phyloP scores from a whole-genome alignment of 2,888 invertebrate species.

The Polyploca ridens region DNA sequence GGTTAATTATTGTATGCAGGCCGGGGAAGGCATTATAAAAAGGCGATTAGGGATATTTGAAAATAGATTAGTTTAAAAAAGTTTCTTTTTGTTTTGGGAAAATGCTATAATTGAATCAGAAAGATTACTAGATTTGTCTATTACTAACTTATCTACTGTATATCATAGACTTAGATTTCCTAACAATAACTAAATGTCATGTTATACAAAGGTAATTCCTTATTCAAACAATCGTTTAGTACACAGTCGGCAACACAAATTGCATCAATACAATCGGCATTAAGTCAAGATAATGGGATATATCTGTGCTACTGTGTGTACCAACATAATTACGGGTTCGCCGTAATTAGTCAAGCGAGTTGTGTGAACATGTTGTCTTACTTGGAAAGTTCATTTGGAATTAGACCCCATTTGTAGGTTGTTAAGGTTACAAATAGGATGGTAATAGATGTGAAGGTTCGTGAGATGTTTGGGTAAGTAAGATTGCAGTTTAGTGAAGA shows the following conservation, averaged over 20 bases:
- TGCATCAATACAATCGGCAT: not conserved
- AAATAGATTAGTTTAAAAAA: too few species aligned
- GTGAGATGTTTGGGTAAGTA: not conserved
- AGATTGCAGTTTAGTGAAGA: not conserved
- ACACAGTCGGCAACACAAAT: conserved; percentile 8
- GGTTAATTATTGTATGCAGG: too few species aligned
- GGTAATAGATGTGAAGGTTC: not conserved
- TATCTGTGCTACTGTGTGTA: conserved; percentile 1
- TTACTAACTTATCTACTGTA: too few species aligned
- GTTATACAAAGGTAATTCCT: not conserved
- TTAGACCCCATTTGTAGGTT: conserved; percentile 15
- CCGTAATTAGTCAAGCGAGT: conserved; percentile 27
- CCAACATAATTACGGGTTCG: conserved; percentile 22
- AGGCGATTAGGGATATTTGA: too few species aligned
- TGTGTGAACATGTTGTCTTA: conserved; percentile 16
- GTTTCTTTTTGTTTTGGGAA: too few species aligned
- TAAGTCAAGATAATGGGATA: conserved; percentile 2
- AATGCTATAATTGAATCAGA: too few species aligned
- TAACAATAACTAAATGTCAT: not conserved
- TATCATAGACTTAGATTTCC: not conserved
- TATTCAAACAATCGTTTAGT: conserved; percentile 20
- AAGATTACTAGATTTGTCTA: too few species aligned
- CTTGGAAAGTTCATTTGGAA: conserved; percentile 12
- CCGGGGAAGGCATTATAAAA: too few species aligned
- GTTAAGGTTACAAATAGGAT: conserved; percentile 21